These are phyloP conservation scores for Oscheius sp. DNA, from an alignment of 2,888 invertebrate species.

Conservation along the genomic window DNA sequence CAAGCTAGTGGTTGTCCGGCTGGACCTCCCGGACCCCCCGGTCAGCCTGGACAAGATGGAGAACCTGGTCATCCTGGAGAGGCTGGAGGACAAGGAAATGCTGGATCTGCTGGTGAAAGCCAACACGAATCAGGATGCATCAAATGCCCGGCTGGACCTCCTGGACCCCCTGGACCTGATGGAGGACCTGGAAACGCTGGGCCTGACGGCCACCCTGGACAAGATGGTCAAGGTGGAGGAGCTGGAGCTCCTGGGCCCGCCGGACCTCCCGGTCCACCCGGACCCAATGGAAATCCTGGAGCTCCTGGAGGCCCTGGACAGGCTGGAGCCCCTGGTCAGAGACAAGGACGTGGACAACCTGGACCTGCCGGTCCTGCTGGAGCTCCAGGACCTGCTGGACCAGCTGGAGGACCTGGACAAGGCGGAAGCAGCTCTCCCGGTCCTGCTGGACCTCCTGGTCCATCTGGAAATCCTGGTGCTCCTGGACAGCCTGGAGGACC, in stretches of 20 bases:
- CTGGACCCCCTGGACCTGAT: constrained; percentile 15
- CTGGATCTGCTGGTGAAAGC: constrained; percentile 26
- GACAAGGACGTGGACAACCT: background rate
- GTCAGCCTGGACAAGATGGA: constrained; percentile 12
- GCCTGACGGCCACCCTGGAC: constrained; percentile 16
- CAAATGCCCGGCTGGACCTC: constrained; percentile 33
- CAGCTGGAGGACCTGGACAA: constrained; percentile 15
- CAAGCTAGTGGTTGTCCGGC: constrained; percentile 5
- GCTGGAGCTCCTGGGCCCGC: constrained; percentile 7
- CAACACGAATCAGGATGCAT: constrained; percentile 37
- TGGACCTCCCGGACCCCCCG: constrained; percentile 21
- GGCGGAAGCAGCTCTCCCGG: background rate
- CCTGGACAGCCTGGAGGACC: constrained; percentile 6
- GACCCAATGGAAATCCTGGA: constrained; percentile 27
- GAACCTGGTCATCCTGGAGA: constrained; percentile 13
- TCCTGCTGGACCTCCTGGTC: constrained; percentile 6
- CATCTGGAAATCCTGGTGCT: constrained; percentile 13
- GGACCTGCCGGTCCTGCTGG: constrained; percentile 16
- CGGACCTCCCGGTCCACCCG: constrained; percentile 22
- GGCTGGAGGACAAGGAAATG: constrained; percentile 13
- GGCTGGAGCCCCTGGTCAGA: constrained; percentile 17
- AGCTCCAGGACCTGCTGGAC: constrained; percentile 17
- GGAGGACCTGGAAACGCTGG: constrained; percentile 14
- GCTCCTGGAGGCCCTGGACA: constrained; percentile 23
- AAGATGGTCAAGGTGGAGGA: constrained; percentile 6